Evolutionary conservation across 2,113 vertebrate species (phyloP).

Genomic region (Sinocyclocheilus anophthalmus): DNA sequence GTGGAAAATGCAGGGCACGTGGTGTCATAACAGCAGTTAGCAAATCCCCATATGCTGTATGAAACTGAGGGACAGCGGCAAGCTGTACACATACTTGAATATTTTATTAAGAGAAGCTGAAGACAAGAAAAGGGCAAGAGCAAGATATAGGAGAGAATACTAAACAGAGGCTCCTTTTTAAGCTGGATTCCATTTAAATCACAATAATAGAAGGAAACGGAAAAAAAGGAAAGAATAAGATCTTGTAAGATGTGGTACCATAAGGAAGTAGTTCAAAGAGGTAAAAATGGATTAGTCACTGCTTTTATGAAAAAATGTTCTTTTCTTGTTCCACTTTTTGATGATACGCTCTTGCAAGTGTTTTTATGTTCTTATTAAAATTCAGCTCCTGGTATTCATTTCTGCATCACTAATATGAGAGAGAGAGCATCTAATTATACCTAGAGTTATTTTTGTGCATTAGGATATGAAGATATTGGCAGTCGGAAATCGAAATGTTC

Average conservation of each 20-base stretch:
- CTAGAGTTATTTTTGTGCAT: background rate
- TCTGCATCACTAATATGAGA: background rate
- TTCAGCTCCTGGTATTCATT: background rate
- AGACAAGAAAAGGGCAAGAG: background rate
- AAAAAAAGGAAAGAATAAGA: background rate
- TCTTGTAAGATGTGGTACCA: constrained; percentile 10
- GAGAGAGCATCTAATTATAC: background rate
- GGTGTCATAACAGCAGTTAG: constrained; percentile 42
- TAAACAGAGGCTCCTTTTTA: constrained; percentile 6
- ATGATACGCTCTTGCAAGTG: background rate
- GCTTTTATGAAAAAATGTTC: constrained; percentile 18
- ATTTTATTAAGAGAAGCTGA: background rate
- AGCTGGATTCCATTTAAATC: background rate
- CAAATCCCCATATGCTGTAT: constrained; percentile 31
- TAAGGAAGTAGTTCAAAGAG: constrained; percentile 21
- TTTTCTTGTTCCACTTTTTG: background rate
- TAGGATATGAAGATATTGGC: background rate
- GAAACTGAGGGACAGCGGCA: background rate
- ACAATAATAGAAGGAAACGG: constrained; percentile 2
- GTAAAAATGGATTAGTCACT: constrained; percentile 17
- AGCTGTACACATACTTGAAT: background rate
- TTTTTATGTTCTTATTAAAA: constrained; percentile 14
- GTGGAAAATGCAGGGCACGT: constrained; percentile 17
- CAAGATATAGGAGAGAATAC: background rate
- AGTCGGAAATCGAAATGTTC: background rate